These are phyloP conservation scores for Nysson spinosus DNA, from an alignment of 2,888 invertebrate species.

Conservation along the genomic window DNA sequence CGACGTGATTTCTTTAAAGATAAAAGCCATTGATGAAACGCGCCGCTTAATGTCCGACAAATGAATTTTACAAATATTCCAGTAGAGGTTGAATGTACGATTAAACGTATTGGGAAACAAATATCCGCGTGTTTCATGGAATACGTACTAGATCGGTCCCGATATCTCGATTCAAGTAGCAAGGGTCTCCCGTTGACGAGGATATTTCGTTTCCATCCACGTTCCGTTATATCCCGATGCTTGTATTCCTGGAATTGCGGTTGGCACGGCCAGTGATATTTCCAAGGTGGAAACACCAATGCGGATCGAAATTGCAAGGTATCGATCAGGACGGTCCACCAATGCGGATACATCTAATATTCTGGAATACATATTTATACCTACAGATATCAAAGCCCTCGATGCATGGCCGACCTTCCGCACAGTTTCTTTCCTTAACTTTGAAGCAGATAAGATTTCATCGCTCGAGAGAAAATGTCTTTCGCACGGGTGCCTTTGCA, in stretches of 20 bases:
- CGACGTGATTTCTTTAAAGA: too few species aligned
- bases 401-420: too few species aligned
- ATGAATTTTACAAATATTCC: too few species aligned
- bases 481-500: slow-evolving; percentile 12
- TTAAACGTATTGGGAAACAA: too few species aligned
- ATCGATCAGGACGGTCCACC: slow-evolving; percentile 39
- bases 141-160: too few species aligned
- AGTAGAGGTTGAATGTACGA: too few species aligned
- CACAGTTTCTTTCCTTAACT: background rate
- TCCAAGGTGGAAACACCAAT: background rate
- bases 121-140: too few species aligned
- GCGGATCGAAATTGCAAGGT: slow-evolving; percentile 41
- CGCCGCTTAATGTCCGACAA: too few species aligned
- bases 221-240: slow-evolving; percentile 42
- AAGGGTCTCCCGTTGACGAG: slow-evolving; percentile 12
- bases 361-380: slow-evolving; percentile 29
- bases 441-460: background rate
- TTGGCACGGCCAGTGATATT: slow-evolving; percentile 20
- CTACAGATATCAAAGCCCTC: too few species aligned
- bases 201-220: slow-evolving; percentile 43
- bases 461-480: slow-evolving; percentile 6
- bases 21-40: too few species aligned
- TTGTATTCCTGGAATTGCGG: slow-evolving; percentile 50
- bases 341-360: slow-evolving; percentile 45
- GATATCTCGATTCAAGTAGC: slow-evolving; percentile 14